Conservation (phyloP, 2,797 vertebrate species). For the Chaenodraco wilsoni region DNA sequence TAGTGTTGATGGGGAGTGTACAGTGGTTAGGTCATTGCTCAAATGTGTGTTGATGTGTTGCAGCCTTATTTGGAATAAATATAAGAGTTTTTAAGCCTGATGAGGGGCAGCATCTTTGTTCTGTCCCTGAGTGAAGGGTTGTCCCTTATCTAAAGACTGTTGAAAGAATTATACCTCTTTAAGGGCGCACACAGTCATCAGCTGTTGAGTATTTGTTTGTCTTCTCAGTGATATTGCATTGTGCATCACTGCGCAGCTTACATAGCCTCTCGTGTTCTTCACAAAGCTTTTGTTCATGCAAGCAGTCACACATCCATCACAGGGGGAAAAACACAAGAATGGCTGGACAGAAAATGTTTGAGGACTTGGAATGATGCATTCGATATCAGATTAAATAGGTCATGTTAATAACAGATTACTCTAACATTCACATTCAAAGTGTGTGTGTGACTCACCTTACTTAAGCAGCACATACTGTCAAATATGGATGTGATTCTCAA, state of each 20-base stretch:
- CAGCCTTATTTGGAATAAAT: constrained; percentile 40
- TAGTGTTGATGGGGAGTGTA: background rate
- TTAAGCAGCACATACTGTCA: background rate
- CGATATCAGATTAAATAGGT: constrained; percentile 32
- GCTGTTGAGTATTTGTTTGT: constrained; percentile 50
- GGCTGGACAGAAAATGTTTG: background rate
- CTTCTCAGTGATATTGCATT: constrained; percentile 24
- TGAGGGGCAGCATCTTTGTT: constrained; percentile 13
- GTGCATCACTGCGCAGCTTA: constrained; percentile 13
- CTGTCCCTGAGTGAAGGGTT: background rate
- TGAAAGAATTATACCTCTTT: constrained; percentile 7
- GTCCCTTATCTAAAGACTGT: constrained; percentile 15
- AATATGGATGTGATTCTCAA: constrained; percentile 23
- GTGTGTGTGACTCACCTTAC: constrained; percentile 30
- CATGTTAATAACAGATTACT: constrained; percentile 24
- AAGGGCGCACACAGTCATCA: constrained; percentile 17
- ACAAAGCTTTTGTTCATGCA: constrained; percentile 4
- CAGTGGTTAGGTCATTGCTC: constrained; percentile 29
- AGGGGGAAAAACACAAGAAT: constrained; percentile 22
- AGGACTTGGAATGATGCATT: constrained; percentile 21
- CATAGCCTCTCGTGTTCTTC: background rate
- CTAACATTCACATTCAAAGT: background rate
- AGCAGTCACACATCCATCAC: constrained; percentile 25
- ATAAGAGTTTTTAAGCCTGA: constrained; percentile 24
- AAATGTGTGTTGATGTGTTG: constrained; percentile 20